Evolutionary conservation across 1,140 invertebrate species (phyloP).

Genomic region (Drosophila varians): DNA sequence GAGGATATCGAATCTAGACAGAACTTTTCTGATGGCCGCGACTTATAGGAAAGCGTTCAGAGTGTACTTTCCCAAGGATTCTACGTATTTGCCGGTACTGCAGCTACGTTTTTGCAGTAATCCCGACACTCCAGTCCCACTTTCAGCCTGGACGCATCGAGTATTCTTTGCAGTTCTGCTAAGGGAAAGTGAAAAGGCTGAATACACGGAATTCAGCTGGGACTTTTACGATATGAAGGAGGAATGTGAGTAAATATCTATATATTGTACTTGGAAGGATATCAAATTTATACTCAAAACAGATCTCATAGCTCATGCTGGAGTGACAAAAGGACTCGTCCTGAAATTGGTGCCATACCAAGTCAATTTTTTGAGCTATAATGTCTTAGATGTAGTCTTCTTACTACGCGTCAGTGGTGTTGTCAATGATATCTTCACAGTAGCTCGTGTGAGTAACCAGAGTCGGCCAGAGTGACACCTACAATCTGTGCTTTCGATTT

Average conservation of each 20-base stretch:
- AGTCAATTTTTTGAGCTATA: not conserved
- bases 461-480: slow-evolving; percentile 1
- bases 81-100: slow-evolving; percentile 1
- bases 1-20: not conserved
- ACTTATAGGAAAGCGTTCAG: not conserved
- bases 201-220: slow-evolving; percentile 12
- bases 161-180: slow-evolving; percentile 11
- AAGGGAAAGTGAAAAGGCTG: not conserved
- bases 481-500: not conserved
- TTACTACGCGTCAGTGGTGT: not conserved
- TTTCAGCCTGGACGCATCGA: not conserved
- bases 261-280: no score
- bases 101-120: slow-evolving; percentile 13
- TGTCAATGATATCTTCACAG: not conserved
- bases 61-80: not conserved
- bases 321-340: not conserved
- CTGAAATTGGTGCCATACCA: slow-evolving; percentile 11
- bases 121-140: slow-evolving; percentile 9
- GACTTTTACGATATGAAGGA: slow-evolving; percentile 24
- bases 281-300: not conserved
- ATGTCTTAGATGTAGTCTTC: not conserved
- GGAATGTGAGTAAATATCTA: slow-evolving; percentile 23
- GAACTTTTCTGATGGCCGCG: not conserved
- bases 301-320: slow-evolving; percentile 7
- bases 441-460: slow-evolving; percentile 38